Base-by-base conservation (phyloP, 1,140 invertebrate species). In the Cydia fagiglandana region DNA sequence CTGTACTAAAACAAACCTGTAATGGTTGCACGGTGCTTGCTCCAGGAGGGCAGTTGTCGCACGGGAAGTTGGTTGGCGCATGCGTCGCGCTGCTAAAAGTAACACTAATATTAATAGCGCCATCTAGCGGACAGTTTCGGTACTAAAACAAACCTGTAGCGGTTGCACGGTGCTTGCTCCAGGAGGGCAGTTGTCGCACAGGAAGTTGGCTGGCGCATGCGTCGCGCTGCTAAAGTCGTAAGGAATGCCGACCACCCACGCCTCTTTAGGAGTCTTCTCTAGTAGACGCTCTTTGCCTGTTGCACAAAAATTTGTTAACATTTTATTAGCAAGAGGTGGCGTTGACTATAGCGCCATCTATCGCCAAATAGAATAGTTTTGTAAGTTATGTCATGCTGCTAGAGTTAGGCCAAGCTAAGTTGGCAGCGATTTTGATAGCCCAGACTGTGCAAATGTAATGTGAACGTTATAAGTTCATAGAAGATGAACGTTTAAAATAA, bases 121-220 rank as follows among this genome's bases (percentile, higher is more conserved):
- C 56, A 61, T 61, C 56, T 61, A 3, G 2, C 56, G 56, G 56
- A 3, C 1, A 61, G 9, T 61, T 4, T 17, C 0, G 6, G 4
- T 1, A 17, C 53, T 17, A 56, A 56, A 15, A 10, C 56, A 24
- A 12, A 91, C 88, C 83, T 91, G 88, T 34, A 88, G 34, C 0
- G 88, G 88, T 7, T 79, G 68, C 0, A 91, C 86, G 7, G 87
- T 91, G 1, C 79, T 76, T 0, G 61, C 76, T 0, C 84, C 85
- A 0, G 85, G 76, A 0, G 80, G 78, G 30, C 89, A 91, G 3
- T 77, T 73, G 0, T 10, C 64, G 61, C 88, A 91, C 81, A 87
- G 78, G n/a, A 78, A 91, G 73, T 90, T 89, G 5, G 84, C 87
- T 0, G 89, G 87, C 1, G 89, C 89, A 77, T 91, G 89, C 0